phyloP scores from a whole-genome alignment of 2,113 vertebrate species.

The Mystacornis crossleyi region DNA sequence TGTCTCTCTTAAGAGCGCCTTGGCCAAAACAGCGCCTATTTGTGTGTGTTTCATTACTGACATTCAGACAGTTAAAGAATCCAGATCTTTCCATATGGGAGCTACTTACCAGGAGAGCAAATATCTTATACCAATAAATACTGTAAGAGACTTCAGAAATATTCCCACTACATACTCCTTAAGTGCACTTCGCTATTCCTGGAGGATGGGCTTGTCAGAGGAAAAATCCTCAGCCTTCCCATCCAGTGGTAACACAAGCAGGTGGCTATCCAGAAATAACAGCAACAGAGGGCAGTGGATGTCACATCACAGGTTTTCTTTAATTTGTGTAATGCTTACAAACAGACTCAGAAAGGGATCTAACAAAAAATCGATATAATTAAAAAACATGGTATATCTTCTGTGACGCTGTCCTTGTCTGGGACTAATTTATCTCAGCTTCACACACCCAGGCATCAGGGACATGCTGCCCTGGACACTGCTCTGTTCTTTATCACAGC shows the following conservation, averaged over 20 bases:
- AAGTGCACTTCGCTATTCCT: not conserved
- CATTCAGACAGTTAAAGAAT: not conserved
- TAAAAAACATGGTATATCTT: not conserved
- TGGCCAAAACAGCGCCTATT: not conserved
- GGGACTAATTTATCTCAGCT: not conserved
- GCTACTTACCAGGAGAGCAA: not conserved
- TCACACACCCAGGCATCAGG: not conserved
- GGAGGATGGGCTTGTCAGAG: not conserved
- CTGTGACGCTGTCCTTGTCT: not conserved
- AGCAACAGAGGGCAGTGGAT: not conserved
- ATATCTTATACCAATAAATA: not conserved
- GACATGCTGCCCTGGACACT: not conserved
- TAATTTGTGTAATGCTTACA: not conserved
- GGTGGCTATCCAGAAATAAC: not conserved
- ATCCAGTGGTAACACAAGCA: not conserved
- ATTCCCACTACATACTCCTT: not conserved
- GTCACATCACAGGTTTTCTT: not conserved
- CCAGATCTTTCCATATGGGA: not conserved
- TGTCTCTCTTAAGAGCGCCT: not conserved
- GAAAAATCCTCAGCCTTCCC: not conserved
- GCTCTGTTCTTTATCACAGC: not conserved
- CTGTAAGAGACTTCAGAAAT: rapidly evolving
- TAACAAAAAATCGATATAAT: not conserved
- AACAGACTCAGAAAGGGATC: not conserved
- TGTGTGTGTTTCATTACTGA: not conserved